Conservation (phyloP, 2,797 vertebrate genomes). For the Syngnathus acus region DNA sequence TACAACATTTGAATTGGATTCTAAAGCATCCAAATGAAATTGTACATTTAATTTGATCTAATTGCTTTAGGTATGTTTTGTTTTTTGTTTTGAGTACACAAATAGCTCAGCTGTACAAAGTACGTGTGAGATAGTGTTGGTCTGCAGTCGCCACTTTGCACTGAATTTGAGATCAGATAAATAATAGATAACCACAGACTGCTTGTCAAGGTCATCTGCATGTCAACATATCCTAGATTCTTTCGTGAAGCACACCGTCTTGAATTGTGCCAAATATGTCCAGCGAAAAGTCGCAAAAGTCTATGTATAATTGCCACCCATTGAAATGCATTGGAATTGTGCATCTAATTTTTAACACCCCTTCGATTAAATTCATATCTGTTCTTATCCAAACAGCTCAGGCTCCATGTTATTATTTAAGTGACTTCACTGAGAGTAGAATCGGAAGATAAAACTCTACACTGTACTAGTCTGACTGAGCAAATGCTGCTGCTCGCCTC, state of each 20-base stretch:
- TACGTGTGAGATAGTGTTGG: conserved; percentile 12
- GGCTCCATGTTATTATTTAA: too few relatives aligned
- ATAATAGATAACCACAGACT: conserved; percentile 47
- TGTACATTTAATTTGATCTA: neutral
- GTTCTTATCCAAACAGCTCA: too few relatives aligned
- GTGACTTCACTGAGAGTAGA: too few relatives aligned
- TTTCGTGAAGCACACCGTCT: neutral
- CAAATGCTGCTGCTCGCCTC: too few relatives aligned
- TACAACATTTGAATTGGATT: conserved; percentile 24
- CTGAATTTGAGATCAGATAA: conserved; percentile 52
- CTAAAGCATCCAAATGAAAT: conserved; percentile 8
- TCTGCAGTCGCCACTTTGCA: conserved; percentile 23
- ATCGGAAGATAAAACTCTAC: too few relatives aligned
- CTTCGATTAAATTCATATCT: too few relatives aligned
- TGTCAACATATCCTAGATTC: conserved; percentile 25
- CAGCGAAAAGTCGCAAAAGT: too few relatives aligned
- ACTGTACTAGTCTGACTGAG: too few relatives aligned
- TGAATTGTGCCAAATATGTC: neutral
- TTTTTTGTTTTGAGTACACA: neutral
- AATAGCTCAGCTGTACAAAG: neutral
- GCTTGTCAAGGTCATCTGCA: conserved; percentile 28
- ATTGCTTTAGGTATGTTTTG: neutral
- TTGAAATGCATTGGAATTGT: too few relatives aligned
- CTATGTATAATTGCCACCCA: too few relatives aligned
- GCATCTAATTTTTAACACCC: too few relatives aligned